phyloP scores from a whole-genome alignment of 2,888 invertebrate species.

The Tholera decimalis region DNA sequence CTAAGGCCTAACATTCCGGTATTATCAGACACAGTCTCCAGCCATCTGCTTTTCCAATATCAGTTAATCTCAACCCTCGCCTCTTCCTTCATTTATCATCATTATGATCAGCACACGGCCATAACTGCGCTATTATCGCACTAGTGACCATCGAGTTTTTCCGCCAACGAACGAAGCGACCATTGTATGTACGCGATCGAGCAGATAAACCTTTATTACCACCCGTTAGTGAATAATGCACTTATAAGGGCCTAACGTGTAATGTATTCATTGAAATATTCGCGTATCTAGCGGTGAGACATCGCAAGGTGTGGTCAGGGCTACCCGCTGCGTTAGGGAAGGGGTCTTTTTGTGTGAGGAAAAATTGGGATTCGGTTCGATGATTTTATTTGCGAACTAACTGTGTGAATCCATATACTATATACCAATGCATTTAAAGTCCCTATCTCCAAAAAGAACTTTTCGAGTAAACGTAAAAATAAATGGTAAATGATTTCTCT shows the following conservation, averaged over 20 bases:
- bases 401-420: no score
- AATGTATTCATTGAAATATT: conserved; percentile 67
- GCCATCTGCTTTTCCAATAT: background rate
- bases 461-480: no score
- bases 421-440: no score
- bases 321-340: background rate
- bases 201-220: conserved; percentile 70
- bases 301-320: conserved; percentile 51
- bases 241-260: conserved; percentile 57
- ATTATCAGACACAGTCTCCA: background rate
- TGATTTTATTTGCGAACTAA: background rate
- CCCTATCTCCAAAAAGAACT: no score
- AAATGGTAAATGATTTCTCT: no score
- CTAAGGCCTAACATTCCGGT: conserved; percentile 1
- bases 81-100: conserved; percentile 44
- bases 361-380: background rate
- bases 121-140: conserved; percentile 46
- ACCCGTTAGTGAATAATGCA: conserved; percentile 68
- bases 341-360: background rate
- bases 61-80: conserved; percentile 30
- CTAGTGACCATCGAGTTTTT: conserved; percentile 57
- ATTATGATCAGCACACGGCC: conserved; percentile 44
- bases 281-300: conserved; percentile 46
- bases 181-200: conserved; percentile 59
- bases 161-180: conserved; percentile 41